These are phyloP conservation scores for Pyrocephalus nanus DNA, from an alignment of 2,797 vertebrate genomes.

Conservation along the genomic window DNA sequence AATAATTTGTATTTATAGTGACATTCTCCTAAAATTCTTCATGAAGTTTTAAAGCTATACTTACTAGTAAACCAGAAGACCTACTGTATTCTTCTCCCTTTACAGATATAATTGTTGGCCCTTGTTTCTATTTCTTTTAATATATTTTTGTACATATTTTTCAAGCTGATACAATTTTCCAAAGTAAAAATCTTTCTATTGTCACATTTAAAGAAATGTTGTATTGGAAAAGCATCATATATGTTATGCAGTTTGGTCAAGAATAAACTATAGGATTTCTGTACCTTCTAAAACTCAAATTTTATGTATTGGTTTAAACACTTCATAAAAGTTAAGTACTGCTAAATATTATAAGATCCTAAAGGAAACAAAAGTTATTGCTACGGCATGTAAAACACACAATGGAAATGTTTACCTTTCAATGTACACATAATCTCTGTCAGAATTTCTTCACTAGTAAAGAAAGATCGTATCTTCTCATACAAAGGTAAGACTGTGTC, in stretches of 20 bases:
- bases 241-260: background rate
- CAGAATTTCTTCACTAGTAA: background rate
- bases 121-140: background rate
- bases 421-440: background rate
- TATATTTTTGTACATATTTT: background rate
- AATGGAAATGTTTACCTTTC: background rate
- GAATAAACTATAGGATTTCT: background rate
- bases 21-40: background rate
- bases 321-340: background rate
- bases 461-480: background rate
- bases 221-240: background rate
- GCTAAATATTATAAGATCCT: background rate
- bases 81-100: background rate
- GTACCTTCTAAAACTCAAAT: background rate
- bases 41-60: background rate
- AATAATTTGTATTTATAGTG: background rate
- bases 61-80: background rate
- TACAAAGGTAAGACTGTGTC: background rate
- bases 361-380: background rate
- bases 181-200: background rate
- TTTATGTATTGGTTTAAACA: background rate
- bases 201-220: background rate
- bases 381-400: background rate
- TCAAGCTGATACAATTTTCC: background rate
- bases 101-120: background rate